Percentiles rank a stretch among this genome's conserved stretches.
Conservation (phyloP, 2,113 vertebrate genomes). For the Oenanthe oenanthe region DNA sequence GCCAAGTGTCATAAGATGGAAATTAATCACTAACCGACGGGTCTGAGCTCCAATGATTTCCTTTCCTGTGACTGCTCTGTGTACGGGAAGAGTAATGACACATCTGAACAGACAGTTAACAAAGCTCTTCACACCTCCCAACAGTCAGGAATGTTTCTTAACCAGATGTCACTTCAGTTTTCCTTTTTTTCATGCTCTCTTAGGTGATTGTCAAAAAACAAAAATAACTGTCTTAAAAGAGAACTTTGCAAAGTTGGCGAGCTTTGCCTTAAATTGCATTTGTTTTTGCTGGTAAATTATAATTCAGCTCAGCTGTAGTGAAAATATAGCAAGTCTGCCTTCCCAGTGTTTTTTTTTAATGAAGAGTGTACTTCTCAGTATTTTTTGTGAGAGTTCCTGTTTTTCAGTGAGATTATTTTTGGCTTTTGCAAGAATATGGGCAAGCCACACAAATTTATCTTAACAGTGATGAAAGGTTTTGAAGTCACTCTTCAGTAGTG, state of each 20-base stretch:
- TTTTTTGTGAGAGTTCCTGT: conserved; percentile 4
- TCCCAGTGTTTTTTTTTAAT: not conserved
- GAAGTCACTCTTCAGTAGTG: not conserved
- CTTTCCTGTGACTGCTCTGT: conserved; percentile 51
- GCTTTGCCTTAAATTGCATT: not conserved
- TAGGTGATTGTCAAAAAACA: not conserved
- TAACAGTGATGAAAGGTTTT: not conserved
- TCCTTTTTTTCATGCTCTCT: not conserved
- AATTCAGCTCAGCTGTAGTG: not conserved
- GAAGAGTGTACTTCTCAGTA: not conserved
- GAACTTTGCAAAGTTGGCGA: not conserved
- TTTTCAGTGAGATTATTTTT: conserved; percentile 17
- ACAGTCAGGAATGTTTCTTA: conserved; percentile 23
- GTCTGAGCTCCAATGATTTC: conserved; percentile 73
- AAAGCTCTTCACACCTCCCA: not conserved
- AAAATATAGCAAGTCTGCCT: not conserved
- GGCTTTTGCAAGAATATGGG: not conserved
- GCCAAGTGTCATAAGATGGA: conserved; percentile 32
- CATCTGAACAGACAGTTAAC: conserved; percentile 6
- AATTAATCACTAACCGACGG: conserved; percentile 68
- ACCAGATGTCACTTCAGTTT: not conserved
- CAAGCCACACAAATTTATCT: conserved; percentile 10
- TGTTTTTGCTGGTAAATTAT: not conserved
- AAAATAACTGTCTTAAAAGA: not conserved
- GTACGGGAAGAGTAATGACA: not conserved